Evolutionary conservation across 2,888 invertebrate species (phyloP).

Genomic region (Bruchidius siliquastri): DNA sequence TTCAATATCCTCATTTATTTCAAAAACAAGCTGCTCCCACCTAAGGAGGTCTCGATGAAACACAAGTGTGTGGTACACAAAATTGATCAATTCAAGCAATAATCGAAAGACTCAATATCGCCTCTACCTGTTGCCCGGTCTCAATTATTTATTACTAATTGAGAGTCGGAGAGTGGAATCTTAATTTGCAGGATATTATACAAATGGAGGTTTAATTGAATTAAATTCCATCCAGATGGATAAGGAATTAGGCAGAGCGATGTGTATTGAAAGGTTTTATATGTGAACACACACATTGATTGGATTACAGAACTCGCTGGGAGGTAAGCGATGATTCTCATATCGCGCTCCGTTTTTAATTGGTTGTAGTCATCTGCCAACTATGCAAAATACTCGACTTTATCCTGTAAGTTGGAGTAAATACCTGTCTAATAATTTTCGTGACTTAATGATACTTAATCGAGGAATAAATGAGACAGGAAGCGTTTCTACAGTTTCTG

Average conservation of each 20-base stretch:
- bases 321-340: neutral
- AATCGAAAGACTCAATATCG: slow-evolving; percentile 5
- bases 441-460: too few relatives aligned
- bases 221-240: neutral
- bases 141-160: slow-evolving; percentile 26
- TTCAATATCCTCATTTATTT: too few relatives aligned
- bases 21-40: too few relatives aligned
- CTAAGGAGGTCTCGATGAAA: too few relatives aligned
- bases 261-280: neutral
- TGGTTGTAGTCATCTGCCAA: neutral
- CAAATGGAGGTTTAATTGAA: neutral
- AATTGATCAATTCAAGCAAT: neutral
- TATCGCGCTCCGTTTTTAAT: neutral
- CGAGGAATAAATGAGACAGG: too few relatives aligned
- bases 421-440: neutral
- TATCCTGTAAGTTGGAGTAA: neutral
- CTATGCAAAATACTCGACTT: neutral
- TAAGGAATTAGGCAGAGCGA: neutral
- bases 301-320: neutral
- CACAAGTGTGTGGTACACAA: neutral
- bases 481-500: too few relatives aligned
- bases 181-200: neutral
- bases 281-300: neutral
- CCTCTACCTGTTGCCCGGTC: slow-evolving; percentile 15
- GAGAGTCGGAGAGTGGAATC: slow-evolving; percentile 12